Conservation (phyloP, 2,797 vertebrate species). For the Erithacus rubecula region DNA sequence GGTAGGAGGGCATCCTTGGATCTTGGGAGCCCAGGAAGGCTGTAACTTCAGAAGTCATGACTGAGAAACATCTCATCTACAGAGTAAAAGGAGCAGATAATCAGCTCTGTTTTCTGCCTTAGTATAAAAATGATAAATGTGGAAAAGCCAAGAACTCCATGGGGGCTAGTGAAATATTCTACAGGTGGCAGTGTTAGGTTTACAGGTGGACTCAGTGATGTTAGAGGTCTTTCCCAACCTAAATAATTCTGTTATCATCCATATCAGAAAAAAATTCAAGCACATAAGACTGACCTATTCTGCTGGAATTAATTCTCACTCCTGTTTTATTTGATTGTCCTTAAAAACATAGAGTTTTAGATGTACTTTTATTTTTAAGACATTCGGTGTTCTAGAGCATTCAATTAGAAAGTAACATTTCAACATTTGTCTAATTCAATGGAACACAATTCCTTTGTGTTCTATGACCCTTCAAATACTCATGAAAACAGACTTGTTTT, state of each 20-base stretch:
- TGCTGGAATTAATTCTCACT: not conserved
- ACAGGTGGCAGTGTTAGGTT: not conserved
- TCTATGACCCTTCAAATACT: too few species aligned
- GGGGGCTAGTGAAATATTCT: not conserved
- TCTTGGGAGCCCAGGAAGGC: not conserved
- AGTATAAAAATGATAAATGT: not conserved
- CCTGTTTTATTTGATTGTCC: not conserved
- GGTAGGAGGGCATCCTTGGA: not conserved
- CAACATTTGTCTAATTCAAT: too few species aligned
- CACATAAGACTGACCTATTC: not conserved
- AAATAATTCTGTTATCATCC: not conserved
- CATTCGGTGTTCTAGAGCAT: not conserved
- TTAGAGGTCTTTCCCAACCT: not conserved
- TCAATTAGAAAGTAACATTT: not conserved
- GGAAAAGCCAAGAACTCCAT: not conserved
- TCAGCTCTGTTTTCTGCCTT: not conserved
- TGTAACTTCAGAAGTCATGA: not conserved
- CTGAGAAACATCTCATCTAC: not conserved
- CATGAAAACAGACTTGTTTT: too few species aligned
- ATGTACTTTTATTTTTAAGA: not conserved
- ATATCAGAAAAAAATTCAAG: not conserved
- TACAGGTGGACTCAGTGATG: not conserved
- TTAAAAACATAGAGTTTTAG: not conserved
- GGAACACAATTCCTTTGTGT: too few species aligned
- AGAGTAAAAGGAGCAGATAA: not conserved